Percentiles rank a stretch among this genome's conserved stretches.
Conservation (phyloP, 1,140 invertebrate genomes). For the Cydia pomonella region DNA sequence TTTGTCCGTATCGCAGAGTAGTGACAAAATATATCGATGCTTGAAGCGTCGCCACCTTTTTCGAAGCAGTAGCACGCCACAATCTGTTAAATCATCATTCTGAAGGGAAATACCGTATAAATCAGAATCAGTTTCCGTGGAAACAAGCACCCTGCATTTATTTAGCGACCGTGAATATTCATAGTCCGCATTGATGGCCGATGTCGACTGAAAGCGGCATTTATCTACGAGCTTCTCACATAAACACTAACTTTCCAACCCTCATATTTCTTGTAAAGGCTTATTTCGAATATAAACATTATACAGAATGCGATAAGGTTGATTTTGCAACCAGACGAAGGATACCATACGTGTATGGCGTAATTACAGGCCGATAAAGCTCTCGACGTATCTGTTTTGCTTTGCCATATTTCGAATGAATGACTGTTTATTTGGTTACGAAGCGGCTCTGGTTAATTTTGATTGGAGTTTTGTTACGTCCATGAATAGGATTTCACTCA, state of each 20-base stretch:
- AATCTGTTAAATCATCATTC: too few relatives aligned
- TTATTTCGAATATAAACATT: too few relatives aligned
- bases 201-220: conserved; percentile 12
- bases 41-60: too few relatives aligned
- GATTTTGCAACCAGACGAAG: too few relatives aligned
- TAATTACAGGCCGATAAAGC: neutral
- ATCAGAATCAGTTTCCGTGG: neutral
- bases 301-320: too few relatives aligned
- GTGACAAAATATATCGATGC: too few relatives aligned
- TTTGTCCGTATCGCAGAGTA: too few relatives aligned
- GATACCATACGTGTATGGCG: too few relatives aligned
- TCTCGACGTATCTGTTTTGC: neutral
- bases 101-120: too few relatives aligned
- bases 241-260: neutral
- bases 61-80: too few relatives aligned
- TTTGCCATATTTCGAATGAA: conserved; percentile 24
- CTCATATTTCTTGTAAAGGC: too few relatives aligned
- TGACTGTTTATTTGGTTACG: conserved; percentile 25
- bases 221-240: conserved; percentile 10
- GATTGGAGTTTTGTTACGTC: conserved; percentile 18
- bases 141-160: too few relatives aligned
- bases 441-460: conserved; percentile 6
- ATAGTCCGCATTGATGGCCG: conserved; percentile 14
- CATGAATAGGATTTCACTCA: conserved; percentile 10
- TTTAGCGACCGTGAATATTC: conserved; percentile 19